Base-by-base conservation (phyloP, 2,113 vertebrate species). In the Anhinga rufa region DNA sequence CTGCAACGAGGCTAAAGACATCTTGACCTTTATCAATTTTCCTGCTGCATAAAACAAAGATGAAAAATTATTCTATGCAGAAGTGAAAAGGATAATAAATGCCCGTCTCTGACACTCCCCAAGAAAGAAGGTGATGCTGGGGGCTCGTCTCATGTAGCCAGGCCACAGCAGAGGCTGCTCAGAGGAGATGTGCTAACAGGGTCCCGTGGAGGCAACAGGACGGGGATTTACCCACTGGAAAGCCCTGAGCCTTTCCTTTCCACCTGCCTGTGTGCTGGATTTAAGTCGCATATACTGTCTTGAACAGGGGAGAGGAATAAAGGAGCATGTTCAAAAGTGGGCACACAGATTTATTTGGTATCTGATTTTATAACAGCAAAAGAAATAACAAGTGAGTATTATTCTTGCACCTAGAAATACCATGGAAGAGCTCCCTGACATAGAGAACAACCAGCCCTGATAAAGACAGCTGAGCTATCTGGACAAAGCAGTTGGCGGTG, bases 141-240 rank as follows among this genome's bases (percentile, higher is more conserved):
- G 12, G n/a, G 68, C 17, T 62, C 3, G 1, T 31, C 12, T 19
- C 57, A 14, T 2, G 5, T 18, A 18, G 25, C 78, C 38, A 17
- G 32, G 40, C 31, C 32, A 29, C 10, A 4, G 1, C 81, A 5
- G 15, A 12, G 20, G 15, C 62, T 6, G 4, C 32, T 44, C 25
- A 14, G 44, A 57, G 19, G 34, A 42, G 38, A 32, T 6, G 14
- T 4, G 48, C 32, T 9, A 10, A 7, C 0, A 3, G 10, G 65
- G 6, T 25, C 20, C 13, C 3, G 48, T 2, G 1, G 5, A 36
- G 48, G 48, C 32, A 16, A 6, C 0, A 10, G 20, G 14, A 42
- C 4, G 10, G 4, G 36, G 52, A 10, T 51, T 51, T 31, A 18
- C 51, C 5, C 3, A 16, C 16, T 18, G 65, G 21, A 58, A 49